Evolutionary conservation across 64 coral and sea anemone genomes (phyloP), one percentile per base, ranked within the genome.

Genomic region (Dendronephthya gigantea): DNA sequence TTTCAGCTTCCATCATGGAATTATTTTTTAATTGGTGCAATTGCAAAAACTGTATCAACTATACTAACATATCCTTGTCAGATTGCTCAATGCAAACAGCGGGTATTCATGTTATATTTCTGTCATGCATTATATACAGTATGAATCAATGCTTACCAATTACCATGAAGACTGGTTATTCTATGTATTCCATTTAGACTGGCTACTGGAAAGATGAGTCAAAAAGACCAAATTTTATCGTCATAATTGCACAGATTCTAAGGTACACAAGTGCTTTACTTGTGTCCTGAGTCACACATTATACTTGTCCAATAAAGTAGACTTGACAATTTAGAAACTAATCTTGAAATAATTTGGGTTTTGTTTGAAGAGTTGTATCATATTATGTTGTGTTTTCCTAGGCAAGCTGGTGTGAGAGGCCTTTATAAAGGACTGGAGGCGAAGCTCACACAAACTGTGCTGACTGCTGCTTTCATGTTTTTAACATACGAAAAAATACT

Each of bases 11-110:
- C 76, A 70, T 90, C 87, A 31, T 70, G 83, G 62, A 85, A 98
- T 62, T 98, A 91, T 72, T 98, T 98, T 87, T 28, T 90, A 6
- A 84, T 98, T 82, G 95, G 95, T 86, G 95, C 95, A 68, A 51
- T 92, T 55, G 95, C 95, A 51, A 98, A 98, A 90, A 87, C 92
- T 59, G 90, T 98, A 30, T 84, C 95, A 50, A 98, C 95, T 39
- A 33, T 98, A 28, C 30, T 91, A 9, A 98, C 95, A 27, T 98
- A 98, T 83, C 95, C 95, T 37, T 65, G 93, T 7, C 95, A 98
- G 87, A 81, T 98, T 43, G 95, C 92, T 29, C 95, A 98, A 39
- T 98, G 95, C 35, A 90, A 86, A 12, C 95, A 93, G 76, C 70
- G 95, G 68, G 95, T 98, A 85, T n/a, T 10, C 50, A 52, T 16